Evolutionary conservation across 2,113 vertebrate species (phyloP), one percentile per base, ranked within the genome.

Genomic region (Serilophus lunatus): DNA sequence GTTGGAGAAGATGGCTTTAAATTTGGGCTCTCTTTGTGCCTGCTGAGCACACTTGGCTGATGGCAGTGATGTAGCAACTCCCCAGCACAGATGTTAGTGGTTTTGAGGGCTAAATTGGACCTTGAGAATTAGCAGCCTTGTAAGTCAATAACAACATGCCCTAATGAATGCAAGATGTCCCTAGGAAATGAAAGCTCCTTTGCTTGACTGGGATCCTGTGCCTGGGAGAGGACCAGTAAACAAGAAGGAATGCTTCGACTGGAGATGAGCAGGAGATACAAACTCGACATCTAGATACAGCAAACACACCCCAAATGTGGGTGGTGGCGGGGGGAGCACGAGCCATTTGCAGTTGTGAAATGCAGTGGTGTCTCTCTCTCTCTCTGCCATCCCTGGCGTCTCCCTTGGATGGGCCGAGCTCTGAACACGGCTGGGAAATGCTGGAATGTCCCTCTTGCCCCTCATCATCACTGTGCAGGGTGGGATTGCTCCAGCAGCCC

Each of bases 221-320:
- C 60, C 86, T 75, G 82, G 85, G 82, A 70, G 45, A 76, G 66
- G 36, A 88, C 16, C 95, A 78, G 94, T 91, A 94, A 96, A 92
- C 91, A 94, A 75, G 91, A 15, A 95, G 92, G 91, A 97, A 95
- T 89, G 86, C 77, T 89, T 42, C 61, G 9, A 18, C 56, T 28
- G 89, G 94, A 95, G 96, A 97, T 94, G 91, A n/a, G 91, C 92
- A 88, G 88, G 35, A 96, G 96, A 97, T 97, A 97, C 86, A 53
- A n/a, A 71, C 56, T 63, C 35, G 2, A 18, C 94, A 78, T 94
- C 86, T 56, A 57, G 82, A 70, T 38, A 1, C n/a, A 68, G 40
- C 86, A 33, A 88, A 68, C 92, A 91, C 77, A 13, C 64, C 92
- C 95, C 68, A 28, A 12, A 7, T 18, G 91, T 83, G 95, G 93